Percentiles rank a stretch among this genome's conserved stretches.
Conservation (phyloP, 2,113 vertebrate genomes). For the Grantiella picta region DNA sequence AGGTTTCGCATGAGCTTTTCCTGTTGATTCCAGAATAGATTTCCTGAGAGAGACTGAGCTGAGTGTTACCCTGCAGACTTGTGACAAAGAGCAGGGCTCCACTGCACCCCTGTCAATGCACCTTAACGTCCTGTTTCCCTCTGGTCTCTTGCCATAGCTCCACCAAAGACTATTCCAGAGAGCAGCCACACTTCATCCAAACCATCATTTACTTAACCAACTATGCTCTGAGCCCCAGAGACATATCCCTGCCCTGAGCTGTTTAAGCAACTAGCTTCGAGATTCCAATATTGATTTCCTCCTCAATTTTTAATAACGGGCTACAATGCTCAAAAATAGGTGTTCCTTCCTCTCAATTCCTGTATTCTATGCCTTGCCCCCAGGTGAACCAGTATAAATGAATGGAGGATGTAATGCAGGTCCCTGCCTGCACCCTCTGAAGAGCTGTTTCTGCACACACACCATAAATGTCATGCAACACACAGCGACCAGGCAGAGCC, state of each 20-base stretch:
- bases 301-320: neutral
- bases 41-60: neutral
- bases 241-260: neutral
- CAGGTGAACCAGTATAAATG: neutral
- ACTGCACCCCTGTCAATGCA: neutral
- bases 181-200: neutral
- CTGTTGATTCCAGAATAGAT: neutral
- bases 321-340: neutral
- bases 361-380: neutral
- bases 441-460: neutral
- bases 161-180: neutral
- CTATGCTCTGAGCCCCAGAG: neutral
- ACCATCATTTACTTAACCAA: neutral
- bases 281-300: neutral
- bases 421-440: neutral
- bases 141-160: neutral
- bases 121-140: neutral
- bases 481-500: neutral
- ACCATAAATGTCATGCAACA: neutral
- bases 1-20: neutral
- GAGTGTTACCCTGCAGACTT: neutral
- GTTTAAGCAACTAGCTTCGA: neutral
- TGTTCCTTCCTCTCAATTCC: neutral
- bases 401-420: neutral
- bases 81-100: neutral